A percentile compares a stretch with the other conserved stretches of the same genome.
phyloP scores from a whole-genome alignment of 1,140 invertebrate species.

The Bombus confusus region DNA sequence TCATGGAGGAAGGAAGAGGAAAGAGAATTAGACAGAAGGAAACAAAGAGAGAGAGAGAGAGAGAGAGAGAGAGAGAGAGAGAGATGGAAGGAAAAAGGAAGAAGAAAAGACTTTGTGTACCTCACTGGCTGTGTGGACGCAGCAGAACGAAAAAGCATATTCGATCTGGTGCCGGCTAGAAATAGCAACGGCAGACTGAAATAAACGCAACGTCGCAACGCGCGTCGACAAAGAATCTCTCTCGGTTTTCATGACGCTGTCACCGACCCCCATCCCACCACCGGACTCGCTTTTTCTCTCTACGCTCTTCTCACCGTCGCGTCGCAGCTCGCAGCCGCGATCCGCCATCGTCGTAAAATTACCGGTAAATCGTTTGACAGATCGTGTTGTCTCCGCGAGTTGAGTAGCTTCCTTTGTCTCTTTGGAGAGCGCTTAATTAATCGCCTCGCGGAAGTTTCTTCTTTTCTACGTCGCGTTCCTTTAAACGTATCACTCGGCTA shows the following conservation, averaged over 20 bases:
- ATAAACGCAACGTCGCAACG: slow-evolving; percentile 53
- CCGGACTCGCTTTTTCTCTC: not conserved
- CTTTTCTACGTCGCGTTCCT: not conserved
- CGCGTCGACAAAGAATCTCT: slow-evolving; percentile 48
- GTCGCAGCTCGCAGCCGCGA: no score
- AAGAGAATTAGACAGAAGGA: not conserved
- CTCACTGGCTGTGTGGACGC: not conserved
- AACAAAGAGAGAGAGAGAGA: not conserved
- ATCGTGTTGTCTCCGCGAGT: not conserved
- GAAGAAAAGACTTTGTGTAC: not conserved
- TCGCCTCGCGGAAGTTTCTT: not conserved
- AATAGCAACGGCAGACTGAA: slow-evolving; percentile 60
- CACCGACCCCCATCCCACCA: not conserved
- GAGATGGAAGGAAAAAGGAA: not conserved
- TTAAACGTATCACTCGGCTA: no score
- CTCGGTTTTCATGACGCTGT: slow-evolving; percentile 29
- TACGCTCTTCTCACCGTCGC: not conserved
- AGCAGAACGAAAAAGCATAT: slow-evolving; percentile 65
- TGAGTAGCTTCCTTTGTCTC: not conserved
- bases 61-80: slow-evolving; percentile 5
- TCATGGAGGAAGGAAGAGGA: no score
- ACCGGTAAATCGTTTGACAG: slow-evolving; percentile 42
- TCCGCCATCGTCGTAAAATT: slow-evolving; percentile 20
- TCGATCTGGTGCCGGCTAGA: slow-evolving; percentile 53
- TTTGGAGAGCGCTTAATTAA: not conserved